phyloP scores from a whole-genome alignment of 2,113 vertebrate species.

The Chloropsis hardwickii region DNA sequence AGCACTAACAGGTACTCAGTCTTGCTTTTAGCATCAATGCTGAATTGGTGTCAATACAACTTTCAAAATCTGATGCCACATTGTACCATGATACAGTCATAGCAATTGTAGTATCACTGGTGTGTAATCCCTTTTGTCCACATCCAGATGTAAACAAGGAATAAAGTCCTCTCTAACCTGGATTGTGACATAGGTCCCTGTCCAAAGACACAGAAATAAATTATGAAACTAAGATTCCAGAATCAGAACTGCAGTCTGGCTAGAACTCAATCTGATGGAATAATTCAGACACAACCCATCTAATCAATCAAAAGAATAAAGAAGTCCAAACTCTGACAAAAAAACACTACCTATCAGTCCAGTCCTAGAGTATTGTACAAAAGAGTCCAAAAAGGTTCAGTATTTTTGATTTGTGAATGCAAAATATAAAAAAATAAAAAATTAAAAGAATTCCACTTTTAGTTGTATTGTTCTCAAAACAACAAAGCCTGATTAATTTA shows the following conservation, averaged over 20 bases:
- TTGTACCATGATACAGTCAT: not conserved
- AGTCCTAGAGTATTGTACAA: not conserved
- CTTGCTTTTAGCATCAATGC: not conserved
- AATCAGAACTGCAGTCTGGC: not conserved
- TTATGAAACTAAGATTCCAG: not conserved
- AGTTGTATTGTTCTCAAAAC: not conserved
- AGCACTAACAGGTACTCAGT: not conserved
- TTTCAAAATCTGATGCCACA: not conserved
- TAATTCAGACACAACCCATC: not conserved
- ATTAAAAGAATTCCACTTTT: not conserved
- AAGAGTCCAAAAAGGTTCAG: not conserved
- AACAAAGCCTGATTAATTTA: not conserved
- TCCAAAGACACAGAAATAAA: not conserved
- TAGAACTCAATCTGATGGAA: not conserved
- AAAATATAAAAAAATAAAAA: not conserved
- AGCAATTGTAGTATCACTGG: not conserved
- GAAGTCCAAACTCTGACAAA: not conserved
- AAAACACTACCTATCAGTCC: not conserved
- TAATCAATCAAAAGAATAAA: not conserved
- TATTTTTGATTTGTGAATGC: not conserved
- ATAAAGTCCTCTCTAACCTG: not conserved
- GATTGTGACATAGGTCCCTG: not conserved
- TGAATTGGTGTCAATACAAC: not conserved
- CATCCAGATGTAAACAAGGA: not conserved
- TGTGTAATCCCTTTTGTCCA: not conserved